A percentile compares a stretch with the other conserved stretches of the same genome.
Evolutionary conservation across 1,140 invertebrate species (phyloP).

Genomic region (Sycophaga agraensis): DNA sequence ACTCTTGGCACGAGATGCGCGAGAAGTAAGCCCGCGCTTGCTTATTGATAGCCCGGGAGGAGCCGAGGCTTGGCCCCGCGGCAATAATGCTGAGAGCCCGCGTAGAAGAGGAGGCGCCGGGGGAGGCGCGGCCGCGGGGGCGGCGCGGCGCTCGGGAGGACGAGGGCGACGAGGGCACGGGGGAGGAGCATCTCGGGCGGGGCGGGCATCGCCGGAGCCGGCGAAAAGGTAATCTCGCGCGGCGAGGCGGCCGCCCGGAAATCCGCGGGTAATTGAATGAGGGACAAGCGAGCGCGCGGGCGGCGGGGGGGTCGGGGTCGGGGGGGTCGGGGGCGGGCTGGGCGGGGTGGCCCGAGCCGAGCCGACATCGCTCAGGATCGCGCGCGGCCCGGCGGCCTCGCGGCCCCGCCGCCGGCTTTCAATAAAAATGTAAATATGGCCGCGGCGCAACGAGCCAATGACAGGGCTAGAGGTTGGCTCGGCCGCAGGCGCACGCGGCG

Average conservation of each 20-base stretch:
- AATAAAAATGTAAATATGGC: conserved; percentile 61
- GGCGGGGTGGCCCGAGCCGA: conserved; percentile 28
- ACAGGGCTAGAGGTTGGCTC: conserved; percentile 52
- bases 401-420: conserved; percentile 53
- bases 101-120: too few relatives aligned
- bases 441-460: conserved; percentile 56
- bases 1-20: too few relatives aligned
- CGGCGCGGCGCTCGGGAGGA: too few relatives aligned
- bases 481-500: neutral
- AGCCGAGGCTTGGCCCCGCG: too few relatives aligned
- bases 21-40: too few relatives aligned
- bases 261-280: conserved; percentile 58
- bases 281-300: neutral
- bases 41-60: too few relatives aligned
- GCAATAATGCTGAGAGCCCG: too few relatives aligned
- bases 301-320: neutral
- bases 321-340: neutral
- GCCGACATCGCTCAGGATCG: conserved; percentile 49
- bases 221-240: conserved; percentile 47
- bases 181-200: too few relatives aligned
- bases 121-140: too few relatives aligned
- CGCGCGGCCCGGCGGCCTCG: conserved; percentile 44
- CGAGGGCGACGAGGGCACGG: too few relatives aligned
- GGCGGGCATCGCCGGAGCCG: conserved; percentile 16
- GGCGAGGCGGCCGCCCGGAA: conserved; percentile 40